Percentiles rank a stretch among this genome's conserved stretches.
Evolutionary conservation across 2,888 invertebrate species (phyloP).

Genomic region (Lottia scabra): DNA sequence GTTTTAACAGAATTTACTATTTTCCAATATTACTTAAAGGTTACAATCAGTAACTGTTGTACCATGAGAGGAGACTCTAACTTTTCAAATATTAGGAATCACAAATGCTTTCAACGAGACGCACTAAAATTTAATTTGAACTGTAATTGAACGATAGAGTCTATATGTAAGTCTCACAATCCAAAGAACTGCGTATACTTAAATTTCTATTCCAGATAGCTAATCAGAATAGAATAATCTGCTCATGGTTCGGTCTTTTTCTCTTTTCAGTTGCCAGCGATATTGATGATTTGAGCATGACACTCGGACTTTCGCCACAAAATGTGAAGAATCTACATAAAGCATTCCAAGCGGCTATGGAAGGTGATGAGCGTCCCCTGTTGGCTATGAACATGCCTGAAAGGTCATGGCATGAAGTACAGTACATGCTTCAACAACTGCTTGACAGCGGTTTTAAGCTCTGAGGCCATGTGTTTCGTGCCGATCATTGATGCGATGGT

Average conservation of each 20-base stretch:
- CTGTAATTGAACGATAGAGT: too few relatives aligned
- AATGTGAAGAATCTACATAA: constrained; percentile 47
- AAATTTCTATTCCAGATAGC: too few relatives aligned
- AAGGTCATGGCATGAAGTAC: constrained; percentile 55
- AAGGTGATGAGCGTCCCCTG: constrained; percentile 55
- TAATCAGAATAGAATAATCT: neutral
- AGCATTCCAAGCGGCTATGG: constrained; percentile 46
- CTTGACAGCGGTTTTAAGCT: constrained; percentile 46
- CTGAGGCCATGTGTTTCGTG: constrained; percentile 22
- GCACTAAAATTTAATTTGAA: too few relatives aligned
- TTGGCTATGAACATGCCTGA: constrained; percentile 57
- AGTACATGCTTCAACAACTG: constrained; percentile 45
- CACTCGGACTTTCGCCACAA: constrained; percentile 47
- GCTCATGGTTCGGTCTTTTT: neutral
- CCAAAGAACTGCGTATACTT: too few relatives aligned
- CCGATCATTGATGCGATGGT: neutral
- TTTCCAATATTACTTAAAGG: too few relatives aligned
- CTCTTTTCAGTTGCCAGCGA: constrained; percentile 48
- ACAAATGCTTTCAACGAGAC: too few relatives aligned
- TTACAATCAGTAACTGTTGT: too few relatives aligned
- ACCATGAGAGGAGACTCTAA: too few relatives aligned
- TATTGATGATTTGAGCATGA: constrained; percentile 46
- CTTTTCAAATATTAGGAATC: too few relatives aligned
- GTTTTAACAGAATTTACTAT: too few relatives aligned
- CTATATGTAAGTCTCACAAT: too few relatives aligned